Evolutionary conservation across 30 jellyfish, hydroid and myxozoan species (phyloP).

Genomic region (Aurelia sp.): DNA sequence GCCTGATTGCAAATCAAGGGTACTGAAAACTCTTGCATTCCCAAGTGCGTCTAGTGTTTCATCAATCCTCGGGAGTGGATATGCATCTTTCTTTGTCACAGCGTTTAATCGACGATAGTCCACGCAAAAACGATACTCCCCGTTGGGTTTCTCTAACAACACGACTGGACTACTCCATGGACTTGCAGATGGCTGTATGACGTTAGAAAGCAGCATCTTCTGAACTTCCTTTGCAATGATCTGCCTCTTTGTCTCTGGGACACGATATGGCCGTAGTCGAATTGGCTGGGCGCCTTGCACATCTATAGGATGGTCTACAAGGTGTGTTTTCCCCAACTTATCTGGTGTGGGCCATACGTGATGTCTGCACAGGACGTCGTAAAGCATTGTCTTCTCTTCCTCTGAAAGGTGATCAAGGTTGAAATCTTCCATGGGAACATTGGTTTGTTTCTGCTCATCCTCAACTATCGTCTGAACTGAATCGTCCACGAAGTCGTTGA

Average conservation of each 20-base stretch:
- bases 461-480: no score
- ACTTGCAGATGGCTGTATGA: constrained; percentile 65
- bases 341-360: constrained; percentile 52
- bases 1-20: constrained; percentile 57
- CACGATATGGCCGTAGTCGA: constrained; percentile 73
- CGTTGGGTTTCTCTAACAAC: constrained; percentile 58
- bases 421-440: constrained; percentile 12
- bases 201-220: constrained; percentile 50
- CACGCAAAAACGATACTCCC: neutral
- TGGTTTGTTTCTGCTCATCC: no score
- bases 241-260: constrained; percentile 61
- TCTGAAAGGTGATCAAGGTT: neutral
- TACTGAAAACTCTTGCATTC: constrained; percentile 31
- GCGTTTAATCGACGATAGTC: constrained; percentile 48
- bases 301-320: constrained; percentile 51
- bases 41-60: constrained; percentile 62
- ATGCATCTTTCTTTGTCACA: constrained; percentile 71
- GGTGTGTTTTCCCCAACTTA: constrained; percentile 39
- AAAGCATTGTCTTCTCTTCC: constrained; percentile 13
- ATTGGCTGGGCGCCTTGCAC: constrained; percentile 53
- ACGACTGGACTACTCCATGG: constrained; percentile 78
- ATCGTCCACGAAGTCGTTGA: no score
- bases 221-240: constrained; percentile 49
- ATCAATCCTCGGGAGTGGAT: constrained; percentile 73
- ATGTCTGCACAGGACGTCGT: constrained; percentile 9